Percentiles rank a stretch among this genome's conserved stretches.
These are phyloP conservation scores for Ammodytes dubius DNA, from an alignment of 2,113 vertebrate genomes.

Conservation along the genomic window DNA sequence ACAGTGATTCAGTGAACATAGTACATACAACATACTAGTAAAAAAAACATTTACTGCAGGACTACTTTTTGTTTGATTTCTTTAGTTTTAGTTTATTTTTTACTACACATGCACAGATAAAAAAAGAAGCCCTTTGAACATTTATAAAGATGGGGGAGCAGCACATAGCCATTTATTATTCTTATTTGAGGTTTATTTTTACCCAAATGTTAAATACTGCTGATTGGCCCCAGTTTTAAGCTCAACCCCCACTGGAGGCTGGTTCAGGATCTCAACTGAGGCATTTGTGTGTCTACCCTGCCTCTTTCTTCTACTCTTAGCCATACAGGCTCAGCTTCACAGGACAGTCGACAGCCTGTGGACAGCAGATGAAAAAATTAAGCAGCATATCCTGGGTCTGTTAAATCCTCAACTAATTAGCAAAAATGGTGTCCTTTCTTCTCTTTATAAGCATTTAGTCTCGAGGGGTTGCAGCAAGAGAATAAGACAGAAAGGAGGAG, in stretches of 20 bases:
- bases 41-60: not conserved
- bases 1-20: not conserved
- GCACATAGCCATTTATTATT: constrained; percentile 77
- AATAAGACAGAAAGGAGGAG: constrained; percentile 61
- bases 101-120: constrained; percentile 40
- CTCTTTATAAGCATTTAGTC: constrained; percentile 92
- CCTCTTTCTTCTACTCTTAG: constrained; percentile 82
- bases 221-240: constrained; percentile 80
- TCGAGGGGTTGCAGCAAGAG: constrained; percentile 87
- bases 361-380: constrained; percentile 85
- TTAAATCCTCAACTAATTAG: constrained; percentile 97
- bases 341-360: constrained; percentile 83
- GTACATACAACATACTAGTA: not conserved
- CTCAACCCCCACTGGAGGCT: constrained; percentile 81
- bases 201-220: constrained; percentile 83
- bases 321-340: constrained; percentile 85
- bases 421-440: constrained; percentile 89
- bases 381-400: constrained; percentile 86
- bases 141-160: constrained; percentile 77
- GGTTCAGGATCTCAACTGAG: constrained; percentile 83
- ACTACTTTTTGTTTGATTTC: constrained; percentile 14
- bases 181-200: constrained; percentile 82
- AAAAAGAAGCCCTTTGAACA: constrained; percentile 47
- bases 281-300: constrained; percentile 77
- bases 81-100: constrained; percentile 36